These are phyloP conservation scores for Heliconius ismenius DNA, from an alignment of 2,888 invertebrate species.

Conservation along the genomic window DNA sequence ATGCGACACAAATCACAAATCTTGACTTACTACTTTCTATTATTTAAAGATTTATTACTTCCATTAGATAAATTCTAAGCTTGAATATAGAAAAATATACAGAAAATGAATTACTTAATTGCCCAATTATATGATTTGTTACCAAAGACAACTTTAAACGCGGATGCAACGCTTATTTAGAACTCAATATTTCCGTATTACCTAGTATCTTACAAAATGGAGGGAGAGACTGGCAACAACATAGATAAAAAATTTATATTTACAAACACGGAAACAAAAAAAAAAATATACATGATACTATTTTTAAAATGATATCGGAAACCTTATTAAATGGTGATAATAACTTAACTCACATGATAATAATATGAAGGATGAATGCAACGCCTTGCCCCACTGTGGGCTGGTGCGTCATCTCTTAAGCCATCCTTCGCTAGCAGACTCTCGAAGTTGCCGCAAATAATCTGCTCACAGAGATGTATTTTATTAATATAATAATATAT, in stretches of 20 bases:
- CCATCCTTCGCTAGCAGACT: conserved; percentile 56
- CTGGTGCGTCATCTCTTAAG: conserved; percentile 56
- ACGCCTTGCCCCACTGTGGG: conserved; percentile 61
- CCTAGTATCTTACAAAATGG: conserved; percentile 1
- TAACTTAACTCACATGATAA: conserved; percentile 62
- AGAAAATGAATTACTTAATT: not conserved
- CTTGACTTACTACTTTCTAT: conserved; percentile 14
- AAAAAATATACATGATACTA: not conserved
- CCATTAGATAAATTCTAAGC: not conserved
- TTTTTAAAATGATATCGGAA: not conserved
- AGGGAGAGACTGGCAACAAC: not conserved
- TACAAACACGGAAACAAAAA: not conserved
- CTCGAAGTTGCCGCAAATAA: conserved; percentile 70
- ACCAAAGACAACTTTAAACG: not conserved
- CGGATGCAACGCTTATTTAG: conserved; percentile 14
- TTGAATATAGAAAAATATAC: conserved; percentile 1
- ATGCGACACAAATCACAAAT: not conserved
- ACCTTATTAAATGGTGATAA: not conserved
- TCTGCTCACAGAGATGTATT: conserved; percentile 51
- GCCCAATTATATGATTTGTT: not conserved
- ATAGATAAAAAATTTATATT: not conserved
- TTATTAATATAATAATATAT: not conserved
- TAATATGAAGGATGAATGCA: conserved; percentile 74
- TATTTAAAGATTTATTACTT: conserved; percentile 8
- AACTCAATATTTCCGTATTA: conserved; percentile 8